Percentiles rank a stretch among this genome's conserved stretches.
phyloP scores from a whole-genome alignment of 2,888 invertebrate genomes.

The Diplazon laetatorius region DNA sequence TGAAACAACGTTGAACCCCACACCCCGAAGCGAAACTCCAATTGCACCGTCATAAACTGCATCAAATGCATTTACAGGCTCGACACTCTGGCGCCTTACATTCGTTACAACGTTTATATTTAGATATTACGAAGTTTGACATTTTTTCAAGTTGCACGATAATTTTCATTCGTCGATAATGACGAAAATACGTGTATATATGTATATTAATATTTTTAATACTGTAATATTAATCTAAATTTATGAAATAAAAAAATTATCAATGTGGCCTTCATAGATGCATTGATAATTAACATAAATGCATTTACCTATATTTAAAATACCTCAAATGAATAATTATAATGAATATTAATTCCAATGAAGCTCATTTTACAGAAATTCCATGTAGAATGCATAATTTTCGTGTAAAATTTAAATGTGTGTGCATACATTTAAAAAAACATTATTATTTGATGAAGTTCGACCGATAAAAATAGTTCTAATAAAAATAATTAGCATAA shows the following conservation, averaged over 20 bases:
- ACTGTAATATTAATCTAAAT: no score
- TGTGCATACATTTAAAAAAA: no score
- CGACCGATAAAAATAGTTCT: no score
- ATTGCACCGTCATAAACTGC: conserved; percentile 21
- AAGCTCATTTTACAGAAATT: no score
- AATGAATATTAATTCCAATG: neutral
- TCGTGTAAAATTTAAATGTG: no score
- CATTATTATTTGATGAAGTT: no score
- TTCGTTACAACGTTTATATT: conserved; percentile 17
- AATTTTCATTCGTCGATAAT: neutral
- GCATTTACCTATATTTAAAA: neutral
- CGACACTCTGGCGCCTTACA: conserved; percentile 45
- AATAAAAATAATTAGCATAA: no score
- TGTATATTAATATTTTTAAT: no score
- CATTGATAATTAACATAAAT: neutral
- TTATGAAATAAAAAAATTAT: no score
- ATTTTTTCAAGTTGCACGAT: conserved; percentile 18
- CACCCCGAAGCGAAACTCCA: conserved; percentile 40
- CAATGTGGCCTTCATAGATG: no score
- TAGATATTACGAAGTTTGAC: conserved; percentile 28
- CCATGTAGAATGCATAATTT: no score
- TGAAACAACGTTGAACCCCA: conserved; percentile 17
- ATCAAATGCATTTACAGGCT: conserved; percentile 14
- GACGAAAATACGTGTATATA: neutral
- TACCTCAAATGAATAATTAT: neutral